Percentiles rank a stretch among this genome's conserved stretches.
phyloP scores from a whole-genome alignment of 37 sponge, comb jelly and placozoan species.

The Lycopodina hypogea region DNA sequence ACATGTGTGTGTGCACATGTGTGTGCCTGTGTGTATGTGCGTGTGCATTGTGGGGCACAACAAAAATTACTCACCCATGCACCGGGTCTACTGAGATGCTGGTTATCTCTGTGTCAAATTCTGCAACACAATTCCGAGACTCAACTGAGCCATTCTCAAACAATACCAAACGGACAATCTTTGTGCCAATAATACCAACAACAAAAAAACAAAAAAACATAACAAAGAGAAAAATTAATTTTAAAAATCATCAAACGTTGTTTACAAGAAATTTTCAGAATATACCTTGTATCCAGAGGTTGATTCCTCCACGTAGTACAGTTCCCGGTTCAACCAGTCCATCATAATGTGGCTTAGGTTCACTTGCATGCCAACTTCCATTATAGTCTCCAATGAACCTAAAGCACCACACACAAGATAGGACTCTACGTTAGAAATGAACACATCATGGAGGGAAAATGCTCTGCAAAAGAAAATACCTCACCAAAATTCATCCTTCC shows the following conservation, averaged over 20 bases:
- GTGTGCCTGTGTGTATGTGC: too few relatives aligned
- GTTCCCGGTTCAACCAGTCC: conserved; percentile 40
- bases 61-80: conserved; percentile 24
- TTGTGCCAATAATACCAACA: not conserved
- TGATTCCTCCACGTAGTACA: conserved; percentile 17
- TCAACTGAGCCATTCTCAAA: not conserved
- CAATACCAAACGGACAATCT: conserved; percentile 1
- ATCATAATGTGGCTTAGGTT: conserved; percentile 19
- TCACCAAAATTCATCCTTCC: too few relatives aligned
- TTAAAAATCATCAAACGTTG: not conserved
- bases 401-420: not conserved
- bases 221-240: not conserved
- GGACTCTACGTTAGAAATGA: too few relatives aligned
- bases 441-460: too few relatives aligned
- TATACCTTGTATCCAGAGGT: not conserved
- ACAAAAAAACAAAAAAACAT: not conserved
- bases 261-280: not conserved
- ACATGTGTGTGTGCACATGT: too few relatives aligned
- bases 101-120: not conserved
- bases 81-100: conserved; percentile 32
- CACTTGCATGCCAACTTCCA: not conserved
- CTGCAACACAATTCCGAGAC: not conserved
- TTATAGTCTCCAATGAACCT: not conserved
- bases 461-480: too few relatives aligned
- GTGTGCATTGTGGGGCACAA: too few relatives aligned